Evolutionary conservation across 2,888 invertebrate species (phyloP).

Genomic region (Chorisops tibialis): DNA sequence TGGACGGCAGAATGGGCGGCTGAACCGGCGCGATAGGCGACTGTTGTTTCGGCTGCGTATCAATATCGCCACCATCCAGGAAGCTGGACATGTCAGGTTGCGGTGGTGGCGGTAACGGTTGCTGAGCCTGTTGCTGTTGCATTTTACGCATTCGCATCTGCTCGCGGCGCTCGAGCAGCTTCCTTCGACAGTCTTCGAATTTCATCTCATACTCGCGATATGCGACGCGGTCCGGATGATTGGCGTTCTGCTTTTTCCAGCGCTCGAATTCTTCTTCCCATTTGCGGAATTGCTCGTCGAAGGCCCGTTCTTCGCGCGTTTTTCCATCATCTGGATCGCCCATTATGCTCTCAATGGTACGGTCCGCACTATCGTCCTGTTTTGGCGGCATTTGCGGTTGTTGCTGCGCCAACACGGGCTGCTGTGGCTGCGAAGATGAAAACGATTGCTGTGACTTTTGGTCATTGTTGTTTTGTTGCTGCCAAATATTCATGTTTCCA

Average conservation of each 20-base stretch:
- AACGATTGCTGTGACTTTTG: constrained; percentile 15
- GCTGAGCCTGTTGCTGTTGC: not conserved
- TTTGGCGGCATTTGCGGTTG: constrained; percentile 68
- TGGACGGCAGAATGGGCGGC: not conserved
- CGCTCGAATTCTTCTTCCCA: constrained; percentile 91
- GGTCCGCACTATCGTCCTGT: constrained; percentile 57
- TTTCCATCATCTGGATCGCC: constrained; percentile 36
- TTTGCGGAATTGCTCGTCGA: constrained; percentile 82
- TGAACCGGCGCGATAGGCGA: not conserved
- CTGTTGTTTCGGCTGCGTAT: not conserved
- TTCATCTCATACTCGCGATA: constrained; percentile 83
- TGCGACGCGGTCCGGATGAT: constrained; percentile 86
- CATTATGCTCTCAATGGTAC: constrained; percentile 14
- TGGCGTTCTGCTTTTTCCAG: constrained; percentile 87
- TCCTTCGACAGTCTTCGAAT: constrained; percentile 80
- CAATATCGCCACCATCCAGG: not conserved
- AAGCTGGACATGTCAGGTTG: not conserved
- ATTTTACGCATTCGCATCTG: constrained; percentile 66
- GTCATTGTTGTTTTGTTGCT: constrained; percentile 16
- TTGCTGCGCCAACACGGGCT: constrained; percentile 44
- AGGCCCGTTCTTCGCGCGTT: constrained; percentile 68
- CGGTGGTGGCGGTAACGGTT: not conserved
- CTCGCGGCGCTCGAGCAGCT: constrained; percentile 74
- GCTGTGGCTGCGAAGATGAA: not conserved
- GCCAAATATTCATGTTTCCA: constrained; percentile 4